These are phyloP conservation scores for Clarias batrachus DNA, from an alignment of 2,113 vertebrate species.

Conservation along the genomic window DNA sequence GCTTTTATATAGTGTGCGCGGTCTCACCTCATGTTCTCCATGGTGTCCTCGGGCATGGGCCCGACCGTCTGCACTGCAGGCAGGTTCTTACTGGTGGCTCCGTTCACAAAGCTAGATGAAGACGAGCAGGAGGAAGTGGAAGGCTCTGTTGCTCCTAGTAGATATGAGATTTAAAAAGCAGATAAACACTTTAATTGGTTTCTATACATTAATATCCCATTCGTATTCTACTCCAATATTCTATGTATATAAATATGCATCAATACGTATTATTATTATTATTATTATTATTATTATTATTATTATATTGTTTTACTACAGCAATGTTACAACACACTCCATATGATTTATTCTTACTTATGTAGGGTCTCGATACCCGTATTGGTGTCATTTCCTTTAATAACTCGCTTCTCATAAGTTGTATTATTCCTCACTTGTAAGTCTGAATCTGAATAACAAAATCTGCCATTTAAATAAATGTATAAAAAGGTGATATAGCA, in stretches of 20 bases:
- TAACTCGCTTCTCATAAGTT: background rate
- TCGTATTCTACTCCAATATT: background rate
- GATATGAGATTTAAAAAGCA: slow-evolving; percentile 40
- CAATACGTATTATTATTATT: background rate
- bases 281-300: background rate
- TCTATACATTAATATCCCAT: background rate
- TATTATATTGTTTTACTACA: background rate
- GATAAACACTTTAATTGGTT: background rate
- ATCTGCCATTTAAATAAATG: background rate
- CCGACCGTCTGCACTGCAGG: slow-evolving; percentile 98
- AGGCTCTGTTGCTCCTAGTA: slow-evolving; percentile 83
- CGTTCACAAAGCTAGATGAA: slow-evolving; percentile 95
- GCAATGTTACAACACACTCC: background rate
- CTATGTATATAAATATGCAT: background rate
- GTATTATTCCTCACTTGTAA: background rate
- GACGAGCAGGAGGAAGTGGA: slow-evolving; percentile 87
- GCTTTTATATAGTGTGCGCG: background rate
- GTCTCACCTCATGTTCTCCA: slow-evolving; percentile 89
- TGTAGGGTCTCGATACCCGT: background rate
- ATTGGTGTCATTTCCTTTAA: background rate
- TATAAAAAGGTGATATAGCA: background rate
- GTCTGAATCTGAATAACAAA: background rate
- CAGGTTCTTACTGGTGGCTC: slow-evolving; percentile 96
- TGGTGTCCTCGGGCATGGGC: slow-evolving; percentile 95
- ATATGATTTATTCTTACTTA: background rate